Evolutionary conservation across 2,888 invertebrate species (phyloP).

Genomic region (Orthonevra nobilis): DNA sequence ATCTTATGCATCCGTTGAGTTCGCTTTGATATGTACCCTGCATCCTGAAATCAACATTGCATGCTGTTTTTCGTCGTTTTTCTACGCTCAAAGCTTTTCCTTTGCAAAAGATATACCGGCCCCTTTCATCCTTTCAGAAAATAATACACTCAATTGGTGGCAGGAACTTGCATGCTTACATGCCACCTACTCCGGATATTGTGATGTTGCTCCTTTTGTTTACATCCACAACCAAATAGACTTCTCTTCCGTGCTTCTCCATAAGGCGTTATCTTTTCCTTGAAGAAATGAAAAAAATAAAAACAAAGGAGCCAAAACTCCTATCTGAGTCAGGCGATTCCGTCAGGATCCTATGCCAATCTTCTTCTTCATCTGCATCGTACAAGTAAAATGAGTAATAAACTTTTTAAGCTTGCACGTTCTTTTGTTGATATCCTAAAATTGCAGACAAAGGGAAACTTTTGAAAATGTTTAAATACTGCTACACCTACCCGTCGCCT

Average conservation of each 20-base stretch:
- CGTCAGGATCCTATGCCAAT: slow-evolving; percentile 12
- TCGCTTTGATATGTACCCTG: too few relatives aligned
- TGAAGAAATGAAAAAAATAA: too few relatives aligned
- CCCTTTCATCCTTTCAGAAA: slow-evolving; percentile 19
- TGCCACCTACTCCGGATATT: slow-evolving; percentile 17
- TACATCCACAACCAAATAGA: background rate
- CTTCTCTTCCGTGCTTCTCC: slow-evolving; percentile 1
- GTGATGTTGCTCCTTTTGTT: slow-evolving; percentile 6
- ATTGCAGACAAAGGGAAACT: slow-evolving; percentile 32
- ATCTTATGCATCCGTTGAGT: too few relatives aligned
- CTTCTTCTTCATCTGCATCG: too few relatives aligned
- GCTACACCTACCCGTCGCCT: too few relatives aligned
- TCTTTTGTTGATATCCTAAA: slow-evolving; percentile 38
- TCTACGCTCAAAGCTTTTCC: too few relatives aligned
- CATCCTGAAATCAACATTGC: slow-evolving; percentile 25
- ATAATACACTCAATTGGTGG: background rate
- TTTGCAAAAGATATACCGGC: slow-evolving; percentile 42
- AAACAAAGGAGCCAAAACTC: slow-evolving; percentile 12
- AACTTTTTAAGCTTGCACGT: slow-evolving; percentile 43
- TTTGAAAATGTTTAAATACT: background rate
- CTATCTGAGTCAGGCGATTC: background rate
- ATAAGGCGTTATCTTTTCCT: slow-evolving; percentile 17
- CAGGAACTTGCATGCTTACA: background rate
- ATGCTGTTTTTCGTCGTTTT: too few relatives aligned
- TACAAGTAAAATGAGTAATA: slow-evolving; percentile 60